A percentile compares a stretch with the other conserved stretches of the same genome.
Evolutionary conservation across 2,797 vertebrate species (phyloP).

Genomic region (Distichodus sexfasciatus): DNA sequence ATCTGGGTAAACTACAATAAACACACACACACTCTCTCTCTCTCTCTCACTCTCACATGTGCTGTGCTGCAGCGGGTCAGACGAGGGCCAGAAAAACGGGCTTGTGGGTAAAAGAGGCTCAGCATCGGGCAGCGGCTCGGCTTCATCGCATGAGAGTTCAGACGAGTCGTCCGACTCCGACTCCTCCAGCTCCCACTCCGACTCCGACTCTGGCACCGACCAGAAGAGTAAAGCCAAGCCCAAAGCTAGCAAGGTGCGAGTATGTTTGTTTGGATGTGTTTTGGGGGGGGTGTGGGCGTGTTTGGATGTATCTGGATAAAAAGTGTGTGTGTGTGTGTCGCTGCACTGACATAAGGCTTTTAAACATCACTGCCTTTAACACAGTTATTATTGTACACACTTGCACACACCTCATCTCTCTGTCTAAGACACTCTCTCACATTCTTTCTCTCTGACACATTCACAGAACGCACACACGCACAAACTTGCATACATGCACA

Average conservation of each 20-base stretch:
- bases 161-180: slow-evolving; percentile 28
- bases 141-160: slow-evolving; percentile 20
- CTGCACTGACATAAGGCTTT: too few species aligned
- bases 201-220: slow-evolving; percentile 38
- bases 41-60: too few species aligned
- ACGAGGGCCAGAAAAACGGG: slow-evolving; percentile 18
- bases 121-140: slow-evolving; percentile 7
- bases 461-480: too few species aligned
- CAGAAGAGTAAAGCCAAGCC: slow-evolving; percentile 12
- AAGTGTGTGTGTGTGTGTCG: too few species aligned
- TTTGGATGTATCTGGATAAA: too few species aligned
- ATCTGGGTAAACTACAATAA: too few species aligned
- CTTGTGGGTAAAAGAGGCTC: background rate
- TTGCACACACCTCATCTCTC: background rate
- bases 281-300: too few species aligned
- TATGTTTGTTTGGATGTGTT: too few species aligned
- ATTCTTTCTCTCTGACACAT: background rate
- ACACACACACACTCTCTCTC: too few species aligned
- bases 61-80: background rate
- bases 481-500: too few species aligned
- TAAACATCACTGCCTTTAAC: too few species aligned
- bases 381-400: background rate
- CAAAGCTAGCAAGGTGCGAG: background rate
- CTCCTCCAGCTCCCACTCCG: background rate
- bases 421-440: background rate